These are phyloP conservation scores for Urocolius indicus DNA, from an alignment of 2,113 vertebrate species.

Conservation along the genomic window DNA sequence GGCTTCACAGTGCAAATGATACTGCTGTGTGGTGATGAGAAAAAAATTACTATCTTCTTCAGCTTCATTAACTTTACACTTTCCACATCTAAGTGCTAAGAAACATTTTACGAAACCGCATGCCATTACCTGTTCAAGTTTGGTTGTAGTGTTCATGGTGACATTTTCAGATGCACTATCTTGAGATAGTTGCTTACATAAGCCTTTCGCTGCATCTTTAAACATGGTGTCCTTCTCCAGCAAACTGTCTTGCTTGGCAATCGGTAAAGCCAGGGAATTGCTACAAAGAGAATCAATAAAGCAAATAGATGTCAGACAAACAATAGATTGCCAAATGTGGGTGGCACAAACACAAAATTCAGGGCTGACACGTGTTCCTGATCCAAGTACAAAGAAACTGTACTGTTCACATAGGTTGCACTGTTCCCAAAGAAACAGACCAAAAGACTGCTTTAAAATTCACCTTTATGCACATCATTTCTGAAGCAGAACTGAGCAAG, in stretches of 20 bases:
- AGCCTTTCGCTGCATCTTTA: slow-evolving; percentile 82
- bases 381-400: background rate
- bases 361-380: background rate
- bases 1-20: background rate
- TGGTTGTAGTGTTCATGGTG: slow-evolving; percentile 62
- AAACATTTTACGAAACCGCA: background rate
- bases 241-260: slow-evolving; percentile 93
- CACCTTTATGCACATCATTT: background rate
- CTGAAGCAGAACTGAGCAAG: background rate
- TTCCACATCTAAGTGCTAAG: background rate
- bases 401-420: background rate
- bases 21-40: background rate
- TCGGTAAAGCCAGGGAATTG: slow-evolving; percentile 83
- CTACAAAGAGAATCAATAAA: slow-evolving; percentile 73
- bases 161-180: slow-evolving; percentile 80
- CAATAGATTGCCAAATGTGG: background rate
- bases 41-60: background rate
- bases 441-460: background rate
- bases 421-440: background rate
- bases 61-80: background rate
- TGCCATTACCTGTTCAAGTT: slow-evolving; percentile 86
- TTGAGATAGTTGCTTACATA: slow-evolving; percentile 82
- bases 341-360: background rate
- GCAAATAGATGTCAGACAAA: slow-evolving; percentile 26
- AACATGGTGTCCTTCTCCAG: slow-evolving; percentile 95